Evolutionary conservation across 1,140 invertebrate genomes (phyloP), one percentile per base, ranked within the genome.

Genomic region (Rhopalosiphum maidis): DNA sequence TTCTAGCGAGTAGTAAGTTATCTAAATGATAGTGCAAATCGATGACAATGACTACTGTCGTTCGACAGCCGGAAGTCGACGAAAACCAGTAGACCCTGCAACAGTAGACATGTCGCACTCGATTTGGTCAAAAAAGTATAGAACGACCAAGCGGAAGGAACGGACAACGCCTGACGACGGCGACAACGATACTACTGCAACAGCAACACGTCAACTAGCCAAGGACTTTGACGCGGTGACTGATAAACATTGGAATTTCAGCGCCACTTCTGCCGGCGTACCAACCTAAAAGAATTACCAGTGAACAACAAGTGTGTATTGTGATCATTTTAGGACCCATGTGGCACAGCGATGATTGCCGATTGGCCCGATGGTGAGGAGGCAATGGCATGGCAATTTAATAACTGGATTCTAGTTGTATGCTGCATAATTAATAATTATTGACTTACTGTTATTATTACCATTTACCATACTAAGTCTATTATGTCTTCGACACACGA

Each of bases 201-300:
- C 88, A 37, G 35, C 11, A 82, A 18, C 91, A 82, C 91, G 90
- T 82, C 22, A 11, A 91, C 91, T 22, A 18, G 68, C 51, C 91
- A 93, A 93, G 91, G 91, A 86, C 91, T 83, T 35, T n/a, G 15
- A 48, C 35, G 85, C 90, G 8, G 90, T 83, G 90, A 91, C 60
- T 93, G 91, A 93, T 93, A 51, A 86, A 93, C 68, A 22, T 85
- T 54, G 91, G 82, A 43, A 93, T 93, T 93, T 86, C 68, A 83
- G 22, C 48, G 48, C 91, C 48, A 86, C 82, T 93, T 54, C 25
- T 85, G 91, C 25, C 82, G 35, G 48, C 23, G 46, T 93, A 55
- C 91, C 91, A 93, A 93, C 91, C 77, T 85, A 54, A 93, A 30
- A 35, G 23, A 43, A 35, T 37, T 82, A 91, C 25, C 43, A 37